Conservation (phyloP, 2,113 vertebrate species). For the Cyrtonyx montezumae region DNA sequence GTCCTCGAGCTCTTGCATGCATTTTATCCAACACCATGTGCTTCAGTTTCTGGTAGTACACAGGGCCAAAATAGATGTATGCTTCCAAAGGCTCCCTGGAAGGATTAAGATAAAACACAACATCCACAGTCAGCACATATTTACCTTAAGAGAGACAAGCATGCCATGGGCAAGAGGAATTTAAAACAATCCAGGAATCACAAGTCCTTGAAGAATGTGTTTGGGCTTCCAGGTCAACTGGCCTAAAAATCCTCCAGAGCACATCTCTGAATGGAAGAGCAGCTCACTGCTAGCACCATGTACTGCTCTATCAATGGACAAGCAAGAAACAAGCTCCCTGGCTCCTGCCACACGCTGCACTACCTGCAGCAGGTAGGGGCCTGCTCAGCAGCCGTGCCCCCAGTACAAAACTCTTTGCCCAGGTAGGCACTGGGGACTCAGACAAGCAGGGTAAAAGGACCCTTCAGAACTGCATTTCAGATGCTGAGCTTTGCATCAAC, state of each 20-base stretch:
- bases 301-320: not conserved
- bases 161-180: not conserved
- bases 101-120: not conserved
- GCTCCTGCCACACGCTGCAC: not conserved
- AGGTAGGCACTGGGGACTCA: not conserved
- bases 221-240: not conserved
- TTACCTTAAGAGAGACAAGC: not conserved
- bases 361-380: not conserved
- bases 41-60: slow-evolving; percentile 99
- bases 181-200: not conserved
- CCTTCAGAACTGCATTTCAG: not conserved
- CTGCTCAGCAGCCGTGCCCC: not conserved
- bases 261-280: not conserved
- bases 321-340: not conserved
- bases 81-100: slow-evolving; percentile 94
- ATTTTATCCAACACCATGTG: slow-evolving; percentile 99
- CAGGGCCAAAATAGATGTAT: slow-evolving; percentile 97
- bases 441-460: not conserved
- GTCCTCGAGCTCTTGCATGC: slow-evolving; percentile 96
- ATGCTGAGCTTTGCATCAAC: not conserved
- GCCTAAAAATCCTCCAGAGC: not conserved
- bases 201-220: not conserved
- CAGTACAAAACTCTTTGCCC: not conserved
- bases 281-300: not conserved
- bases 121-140: not conserved